A percentile compares a stretch with the other conserved stretches of the same genome.
Evolutionary conservation across 1,140 invertebrate species (phyloP).

Genomic region (Musca vetustissima): DNA sequence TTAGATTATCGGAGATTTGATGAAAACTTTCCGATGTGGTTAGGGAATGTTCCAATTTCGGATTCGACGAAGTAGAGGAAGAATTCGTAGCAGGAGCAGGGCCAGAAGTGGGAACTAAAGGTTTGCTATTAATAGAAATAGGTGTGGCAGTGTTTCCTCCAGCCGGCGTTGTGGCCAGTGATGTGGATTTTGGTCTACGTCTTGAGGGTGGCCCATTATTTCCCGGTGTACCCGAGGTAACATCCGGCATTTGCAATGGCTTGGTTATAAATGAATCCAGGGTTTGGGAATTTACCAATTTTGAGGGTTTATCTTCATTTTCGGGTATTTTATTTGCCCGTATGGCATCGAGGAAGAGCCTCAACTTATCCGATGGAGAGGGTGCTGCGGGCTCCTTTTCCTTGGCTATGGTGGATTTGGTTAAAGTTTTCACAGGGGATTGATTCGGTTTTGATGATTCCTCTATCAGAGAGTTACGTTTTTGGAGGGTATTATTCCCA

Average conservation of each 20-base stretch:
- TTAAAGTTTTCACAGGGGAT: not conserved
- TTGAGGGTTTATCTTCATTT: slow-evolving; percentile 42
- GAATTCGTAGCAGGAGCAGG: too few relatives aligned
- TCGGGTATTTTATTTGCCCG: slow-evolving; percentile 54
- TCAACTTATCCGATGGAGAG: slow-evolving; percentile 53
- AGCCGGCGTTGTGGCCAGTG: slow-evolving; percentile 11
- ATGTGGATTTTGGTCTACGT: slow-evolving; percentile 43
- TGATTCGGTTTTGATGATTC: slow-evolving; percentile 6
- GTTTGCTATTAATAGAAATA: not conserved
- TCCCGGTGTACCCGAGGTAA: slow-evolving; percentile 44
- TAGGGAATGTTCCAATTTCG: slow-evolving; percentile 41
- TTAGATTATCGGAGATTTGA: slow-evolving; percentile 53
- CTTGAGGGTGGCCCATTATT: slow-evolving; percentile 33
- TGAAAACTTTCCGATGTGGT: slow-evolving; percentile 53
- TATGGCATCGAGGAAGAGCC: slow-evolving; percentile 53
- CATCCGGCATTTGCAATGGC: slow-evolving; percentile 52
- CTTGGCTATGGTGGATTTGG: not conserved
- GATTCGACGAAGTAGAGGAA: not conserved
- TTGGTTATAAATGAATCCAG: slow-evolving; percentile 52
- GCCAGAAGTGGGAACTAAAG: not conserved
- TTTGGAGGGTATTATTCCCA: not conserved
- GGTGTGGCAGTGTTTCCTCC: not conserved
- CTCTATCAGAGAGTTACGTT: slow-evolving; percentile 11
- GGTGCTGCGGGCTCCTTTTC: slow-evolving; percentile 31
- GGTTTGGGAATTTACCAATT: slow-evolving; percentile 48